Evolutionary conservation across 2,113 vertebrate genomes (phyloP).

Genomic region (Oreochromis niloticus): DNA sequence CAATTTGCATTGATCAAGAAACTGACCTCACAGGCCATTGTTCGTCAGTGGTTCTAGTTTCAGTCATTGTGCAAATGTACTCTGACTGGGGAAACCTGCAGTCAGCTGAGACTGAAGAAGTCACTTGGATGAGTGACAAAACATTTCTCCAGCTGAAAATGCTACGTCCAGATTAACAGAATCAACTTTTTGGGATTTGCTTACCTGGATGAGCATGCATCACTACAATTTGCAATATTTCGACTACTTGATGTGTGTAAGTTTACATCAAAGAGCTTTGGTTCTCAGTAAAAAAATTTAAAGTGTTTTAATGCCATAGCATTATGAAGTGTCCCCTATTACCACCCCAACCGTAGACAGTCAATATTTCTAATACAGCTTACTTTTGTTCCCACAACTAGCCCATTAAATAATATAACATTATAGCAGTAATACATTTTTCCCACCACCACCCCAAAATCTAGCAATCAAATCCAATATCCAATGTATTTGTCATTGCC

Average conservation of each 20-base stretch:
- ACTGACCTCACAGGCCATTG: not conserved
- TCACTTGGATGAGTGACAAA: not conserved
- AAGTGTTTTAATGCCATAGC: slow-evolving; percentile 54
- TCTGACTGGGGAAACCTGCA: not conserved
- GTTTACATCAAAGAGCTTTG: not conserved
- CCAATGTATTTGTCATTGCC: slow-evolving; percentile 35
- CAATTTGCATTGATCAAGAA: not conserved
- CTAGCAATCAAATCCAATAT: slow-evolving; percentile 27
- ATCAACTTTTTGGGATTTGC: not conserved
- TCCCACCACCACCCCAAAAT: slow-evolving; percentile 12
- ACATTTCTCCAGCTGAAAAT: not conserved
- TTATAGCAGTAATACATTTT: not conserved
- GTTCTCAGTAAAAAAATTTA: not conserved
- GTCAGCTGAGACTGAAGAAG: not conserved
- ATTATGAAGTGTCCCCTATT: slow-evolving; percentile 57
- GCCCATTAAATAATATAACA: not conserved
- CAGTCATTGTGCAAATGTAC: not conserved
- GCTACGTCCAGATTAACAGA: not conserved
- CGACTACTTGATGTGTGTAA: not conserved
- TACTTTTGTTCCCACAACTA: not conserved
- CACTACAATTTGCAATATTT: not conserved
- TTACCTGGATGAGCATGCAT: not conserved
- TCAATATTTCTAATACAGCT: not conserved
- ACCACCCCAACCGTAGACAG: slow-evolving; percentile 22
- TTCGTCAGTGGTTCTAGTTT: not conserved